Evolutionary conservation across 2,113 vertebrate species (phyloP).

Genomic region (Pardalotus punctatus): DNA sequence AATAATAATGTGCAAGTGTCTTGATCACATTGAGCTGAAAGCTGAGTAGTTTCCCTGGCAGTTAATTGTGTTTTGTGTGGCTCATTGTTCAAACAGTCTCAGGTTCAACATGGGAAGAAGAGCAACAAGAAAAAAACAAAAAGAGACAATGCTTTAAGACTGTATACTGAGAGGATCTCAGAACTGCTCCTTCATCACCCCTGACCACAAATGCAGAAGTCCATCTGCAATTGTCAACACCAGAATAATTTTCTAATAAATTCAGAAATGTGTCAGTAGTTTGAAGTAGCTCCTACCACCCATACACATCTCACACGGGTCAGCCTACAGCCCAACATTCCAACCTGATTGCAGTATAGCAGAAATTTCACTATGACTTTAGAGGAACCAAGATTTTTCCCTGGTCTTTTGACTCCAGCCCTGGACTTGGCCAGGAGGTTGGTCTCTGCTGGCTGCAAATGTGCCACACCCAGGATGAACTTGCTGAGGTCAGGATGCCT

Average conservation of each 20-base stretch:
- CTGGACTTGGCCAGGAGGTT: background rate
- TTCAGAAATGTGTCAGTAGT: background rate
- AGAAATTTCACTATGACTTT: background rate
- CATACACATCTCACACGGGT: background rate
- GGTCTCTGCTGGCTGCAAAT: background rate
- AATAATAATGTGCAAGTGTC: background rate
- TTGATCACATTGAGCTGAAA: conserved; percentile 41
- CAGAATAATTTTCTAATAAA: background rate
- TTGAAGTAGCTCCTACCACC: background rate
- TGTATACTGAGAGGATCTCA: background rate
- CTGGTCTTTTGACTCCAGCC: background rate
- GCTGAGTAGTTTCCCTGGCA: conserved; percentile 42
- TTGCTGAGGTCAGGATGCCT: background rate
- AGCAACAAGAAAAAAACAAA: background rate
- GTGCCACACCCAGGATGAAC: background rate
- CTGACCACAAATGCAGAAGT: background rate
- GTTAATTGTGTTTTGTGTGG: conserved; percentile 61
- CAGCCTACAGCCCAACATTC: background rate
- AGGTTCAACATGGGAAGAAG: background rate
- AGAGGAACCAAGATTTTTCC: background rate
- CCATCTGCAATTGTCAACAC: background rate
- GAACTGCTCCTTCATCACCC: background rate
- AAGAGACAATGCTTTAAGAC: background rate
- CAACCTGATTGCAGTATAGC: rapidly evolving
- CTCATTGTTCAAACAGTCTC: conserved; percentile 30